Evolutionary conservation across 2,888 invertebrate species (phyloP).

Genomic region (Eucriotettix oculatus): DNA sequence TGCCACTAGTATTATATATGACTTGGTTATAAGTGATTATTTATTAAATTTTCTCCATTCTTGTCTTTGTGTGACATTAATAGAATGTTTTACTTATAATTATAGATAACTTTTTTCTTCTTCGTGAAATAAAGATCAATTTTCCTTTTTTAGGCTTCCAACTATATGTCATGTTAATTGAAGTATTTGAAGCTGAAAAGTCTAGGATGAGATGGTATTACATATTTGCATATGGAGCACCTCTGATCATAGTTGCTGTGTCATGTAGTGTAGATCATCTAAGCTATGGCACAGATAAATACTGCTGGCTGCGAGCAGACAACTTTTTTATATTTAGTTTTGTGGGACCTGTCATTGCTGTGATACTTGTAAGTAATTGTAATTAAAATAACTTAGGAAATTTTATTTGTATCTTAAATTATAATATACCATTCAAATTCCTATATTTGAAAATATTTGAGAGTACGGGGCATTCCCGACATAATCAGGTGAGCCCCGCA

Average conservation of each 20-base stretch:
- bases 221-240: slow-evolving; percentile 69
- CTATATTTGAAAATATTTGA: no score
- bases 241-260: slow-evolving; percentile 61
- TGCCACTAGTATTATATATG: background rate
- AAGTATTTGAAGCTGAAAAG: slow-evolving; percentile 82
- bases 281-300: slow-evolving; percentile 65
- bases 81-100: background rate
- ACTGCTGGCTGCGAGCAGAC: slow-evolving; percentile 78
- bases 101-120: background rate
- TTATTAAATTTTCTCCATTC: background rate
- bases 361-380: slow-evolving; percentile 56
- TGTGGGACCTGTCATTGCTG: slow-evolving; percentile 75
- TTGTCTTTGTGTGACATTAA: background rate
- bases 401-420: no score
- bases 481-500: no score
- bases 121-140: background rate
- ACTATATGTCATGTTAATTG: slow-evolving; percentile 85
- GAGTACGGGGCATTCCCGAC: no score
- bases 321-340: slow-evolving; percentile 85
- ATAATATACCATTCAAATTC: no score
- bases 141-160: slow-evolving; percentile 55
- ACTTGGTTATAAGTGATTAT: background rate
- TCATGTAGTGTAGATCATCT: slow-evolving; percentile 63
- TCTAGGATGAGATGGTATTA: slow-evolving; percentile 84
- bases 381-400: no score